Evolutionary conservation across 2,797 vertebrate species (phyloP).

Genomic region (Labeo calbasu): DNA sequence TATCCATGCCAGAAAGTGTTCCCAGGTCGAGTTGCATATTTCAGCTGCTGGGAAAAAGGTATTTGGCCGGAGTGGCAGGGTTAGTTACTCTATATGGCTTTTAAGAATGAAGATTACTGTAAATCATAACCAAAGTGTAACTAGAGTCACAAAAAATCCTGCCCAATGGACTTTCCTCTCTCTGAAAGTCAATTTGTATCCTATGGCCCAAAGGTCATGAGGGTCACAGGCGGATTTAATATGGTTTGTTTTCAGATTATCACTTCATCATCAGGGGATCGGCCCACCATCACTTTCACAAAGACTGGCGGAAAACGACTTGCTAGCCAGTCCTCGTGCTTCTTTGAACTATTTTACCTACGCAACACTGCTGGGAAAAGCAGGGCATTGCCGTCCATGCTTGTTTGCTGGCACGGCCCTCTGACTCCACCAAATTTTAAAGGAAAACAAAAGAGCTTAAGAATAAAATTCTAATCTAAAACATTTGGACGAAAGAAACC

Average conservation of each 20-base stretch:
- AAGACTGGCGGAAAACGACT: constrained; percentile 1
- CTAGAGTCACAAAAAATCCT: constrained; percentile 77
- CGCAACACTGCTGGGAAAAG: not conserved
- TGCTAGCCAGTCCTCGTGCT: not conserved
- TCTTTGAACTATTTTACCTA: not conserved
- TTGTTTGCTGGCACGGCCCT: not conserved
- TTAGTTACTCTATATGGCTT: constrained; percentile 62
- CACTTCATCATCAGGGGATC: constrained; percentile 68
- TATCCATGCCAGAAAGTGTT: constrained; percentile 54
- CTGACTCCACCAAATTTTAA: not conserved
- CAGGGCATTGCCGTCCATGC: not conserved
- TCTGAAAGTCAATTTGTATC: constrained; percentile 62
- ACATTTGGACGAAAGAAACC: constrained; percentile 1
- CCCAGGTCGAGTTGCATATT: constrained; percentile 52
- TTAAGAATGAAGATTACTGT: constrained; percentile 68
- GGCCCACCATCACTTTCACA: constrained; percentile 43
- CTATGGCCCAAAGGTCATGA: constrained; percentile 64
- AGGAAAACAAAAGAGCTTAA: not conserved
- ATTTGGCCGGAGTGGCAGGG: constrained; percentile 58
- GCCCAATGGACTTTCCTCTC: constrained; percentile 66
- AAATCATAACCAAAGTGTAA: constrained; percentile 72
- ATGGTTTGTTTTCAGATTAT: constrained; percentile 80
- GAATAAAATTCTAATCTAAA: not conserved
- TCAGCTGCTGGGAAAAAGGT: constrained; percentile 48
- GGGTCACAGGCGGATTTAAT: constrained; percentile 73